phyloP scores from a whole-genome alignment of 2,888 invertebrate species.

The Halocaridina rubra region DNA sequence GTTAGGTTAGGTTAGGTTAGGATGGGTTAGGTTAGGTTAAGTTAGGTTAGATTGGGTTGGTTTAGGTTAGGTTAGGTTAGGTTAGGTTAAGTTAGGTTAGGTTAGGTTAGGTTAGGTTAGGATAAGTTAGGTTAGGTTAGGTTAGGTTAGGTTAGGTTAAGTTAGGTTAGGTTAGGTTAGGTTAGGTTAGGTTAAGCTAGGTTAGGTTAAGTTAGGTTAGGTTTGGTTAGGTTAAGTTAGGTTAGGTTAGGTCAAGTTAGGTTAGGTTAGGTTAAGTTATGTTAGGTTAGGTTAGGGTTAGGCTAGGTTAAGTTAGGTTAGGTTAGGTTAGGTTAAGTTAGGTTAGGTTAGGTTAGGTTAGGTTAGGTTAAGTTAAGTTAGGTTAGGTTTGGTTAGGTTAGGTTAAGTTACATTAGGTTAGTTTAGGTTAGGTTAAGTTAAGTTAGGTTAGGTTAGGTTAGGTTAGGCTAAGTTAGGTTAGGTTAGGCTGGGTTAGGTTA shows the following conservation, averaged over 20 bases:
- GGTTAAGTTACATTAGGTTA: too few species aligned
- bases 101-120: too few species aligned
- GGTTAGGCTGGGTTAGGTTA: too few species aligned
- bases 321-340: slow-evolving; percentile 64
- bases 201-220: slow-evolving; percentile 62
- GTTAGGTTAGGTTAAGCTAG: slow-evolving; percentile 24
- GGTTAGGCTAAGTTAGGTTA: too few species aligned
- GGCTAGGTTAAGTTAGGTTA: slow-evolving; percentile 38
- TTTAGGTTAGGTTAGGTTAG: too few species aligned
- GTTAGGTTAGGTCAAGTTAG: slow-evolving; percentile 60
- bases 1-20: too few species aligned
- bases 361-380: slow-evolving; percentile 56
- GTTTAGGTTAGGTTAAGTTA: background rate
- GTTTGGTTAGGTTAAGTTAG: slow-evolving; percentile 63
- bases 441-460: slow-evolving; percentile 57
- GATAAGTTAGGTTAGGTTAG: too few species aligned
- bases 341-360: slow-evolving; percentile 62
- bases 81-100: background rate
- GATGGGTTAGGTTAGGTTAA: too few species aligned
- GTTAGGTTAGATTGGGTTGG: too few species aligned
- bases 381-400: background rate
- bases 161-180: background rate
- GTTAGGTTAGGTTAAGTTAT: too few species aligned
- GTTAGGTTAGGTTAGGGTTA: background rate
- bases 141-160: background rate